A percentile compares a stretch with the other conserved stretches of the same genome.
Evolutionary conservation across 1,140 invertebrate genomes (phyloP).

Genomic region (Tyrophagus putrescentiae): DNA sequence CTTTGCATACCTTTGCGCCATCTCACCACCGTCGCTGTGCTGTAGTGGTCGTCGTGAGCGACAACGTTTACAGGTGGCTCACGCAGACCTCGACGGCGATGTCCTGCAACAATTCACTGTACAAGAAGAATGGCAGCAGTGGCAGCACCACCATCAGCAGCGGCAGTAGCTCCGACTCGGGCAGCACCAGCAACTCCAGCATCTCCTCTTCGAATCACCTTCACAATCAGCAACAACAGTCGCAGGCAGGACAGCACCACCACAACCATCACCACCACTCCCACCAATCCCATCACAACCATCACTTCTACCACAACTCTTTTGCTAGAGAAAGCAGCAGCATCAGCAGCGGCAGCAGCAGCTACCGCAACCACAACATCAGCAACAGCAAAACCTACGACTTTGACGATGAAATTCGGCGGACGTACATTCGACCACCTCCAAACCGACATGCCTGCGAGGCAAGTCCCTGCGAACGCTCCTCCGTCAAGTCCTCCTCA

Average conservation of each 20-base stretch:
- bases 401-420: slow-evolving; percentile 46
- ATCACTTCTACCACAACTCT: no score
- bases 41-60: not conserved
- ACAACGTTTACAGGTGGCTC: slow-evolving; percentile 1
- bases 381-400: not conserved
- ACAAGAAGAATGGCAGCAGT: not conserved
- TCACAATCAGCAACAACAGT: no score
- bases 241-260: no score
- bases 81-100: slow-evolving; percentile 11
- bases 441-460: slow-evolving; percentile 41
- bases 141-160: not conserved
- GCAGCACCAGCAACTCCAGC: not conserved
- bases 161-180: no score
- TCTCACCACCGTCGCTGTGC: no score
- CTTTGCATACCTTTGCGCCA: no score
- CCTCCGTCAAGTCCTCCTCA: not conserved
- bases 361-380: not conserved
- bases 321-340: no score
- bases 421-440: slow-evolving; percentile 51
- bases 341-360: not conserved
- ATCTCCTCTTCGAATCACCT: no score
- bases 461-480: not conserved
- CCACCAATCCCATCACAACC: no score
- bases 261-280: no score
- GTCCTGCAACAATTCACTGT: slow-evolving; percentile 5